Percentiles rank a stretch among this genome's conserved stretches.
phyloP scores from a whole-genome alignment of 2,888 invertebrate genomes.

The Oasisia sp. region DNA sequence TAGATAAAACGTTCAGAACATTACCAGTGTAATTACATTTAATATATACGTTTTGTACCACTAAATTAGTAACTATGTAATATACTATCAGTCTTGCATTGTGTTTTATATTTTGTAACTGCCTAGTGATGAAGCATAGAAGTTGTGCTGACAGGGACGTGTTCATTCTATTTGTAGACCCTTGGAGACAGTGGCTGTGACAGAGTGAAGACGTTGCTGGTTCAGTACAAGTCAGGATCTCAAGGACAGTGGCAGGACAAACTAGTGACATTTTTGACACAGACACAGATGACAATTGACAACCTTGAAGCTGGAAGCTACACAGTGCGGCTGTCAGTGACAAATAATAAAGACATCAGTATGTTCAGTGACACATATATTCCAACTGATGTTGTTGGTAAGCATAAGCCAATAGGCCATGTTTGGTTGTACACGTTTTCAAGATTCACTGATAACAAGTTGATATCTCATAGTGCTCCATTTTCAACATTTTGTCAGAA shows the following conservation, averaged over 20 bases:
- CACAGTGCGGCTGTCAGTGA: neutral
- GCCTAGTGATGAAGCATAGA: neutral
- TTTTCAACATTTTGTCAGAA: neutral
- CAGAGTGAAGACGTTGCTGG: neutral
- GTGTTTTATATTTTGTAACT: neutral
- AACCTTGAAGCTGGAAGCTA: neutral
- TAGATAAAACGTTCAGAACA: too few species aligned
- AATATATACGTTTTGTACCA: neutral
- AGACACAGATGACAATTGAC: neutral
- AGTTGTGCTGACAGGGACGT: neutral
- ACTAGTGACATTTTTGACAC: neutral
- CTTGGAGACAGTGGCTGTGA: neutral
- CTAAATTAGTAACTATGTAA: neutral
- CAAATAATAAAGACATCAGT: neutral
- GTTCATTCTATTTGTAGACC: neutral
- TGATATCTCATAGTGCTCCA: neutral
- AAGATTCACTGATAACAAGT: neutral
- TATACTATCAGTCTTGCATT: neutral
- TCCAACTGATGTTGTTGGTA: neutral
- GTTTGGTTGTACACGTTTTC: neutral
- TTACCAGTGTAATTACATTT: neutral
- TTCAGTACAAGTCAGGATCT: neutral
- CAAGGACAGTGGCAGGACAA: conserved; percentile 6
- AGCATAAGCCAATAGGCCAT: neutral
- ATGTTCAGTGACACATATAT: neutral